Conservation (phyloP, 2,797 vertebrate species). For the Sebastiscus albofasciatus region DNA sequence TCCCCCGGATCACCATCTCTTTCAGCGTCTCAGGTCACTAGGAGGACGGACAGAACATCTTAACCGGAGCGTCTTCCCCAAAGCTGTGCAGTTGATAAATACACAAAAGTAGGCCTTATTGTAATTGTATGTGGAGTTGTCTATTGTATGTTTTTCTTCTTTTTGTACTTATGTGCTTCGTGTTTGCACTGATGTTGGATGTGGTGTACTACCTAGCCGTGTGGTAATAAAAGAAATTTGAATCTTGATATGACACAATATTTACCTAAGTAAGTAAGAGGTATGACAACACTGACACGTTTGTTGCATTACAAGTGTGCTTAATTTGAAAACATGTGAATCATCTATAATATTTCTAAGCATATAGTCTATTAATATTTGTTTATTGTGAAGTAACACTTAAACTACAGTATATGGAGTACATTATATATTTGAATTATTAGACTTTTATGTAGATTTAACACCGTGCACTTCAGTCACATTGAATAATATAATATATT, state of each 20-base stretch:
- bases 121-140: neutral
- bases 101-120: no score
- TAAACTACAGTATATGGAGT: neutral
- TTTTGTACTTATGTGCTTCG: neutral
- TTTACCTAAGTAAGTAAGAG: neutral
- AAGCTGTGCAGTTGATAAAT: neutral
- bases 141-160: neutral
- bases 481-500: neutral
- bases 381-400: neutral
- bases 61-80: neutral
- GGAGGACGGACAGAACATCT: neutral
- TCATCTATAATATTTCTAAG: neutral
- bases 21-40: neutral
- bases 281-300: neutral
- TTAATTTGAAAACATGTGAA: neutral
- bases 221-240: neutral
- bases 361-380: neutral
- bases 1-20: neutral
- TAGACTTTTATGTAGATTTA: neutral
- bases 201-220: neutral
- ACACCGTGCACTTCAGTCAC: neutral
- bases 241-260: neutral
- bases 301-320: neutral
- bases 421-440: neutral
- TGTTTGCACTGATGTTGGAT: neutral